Evolutionary conservation across 2,888 invertebrate species (phyloP).

Genomic region (Ceramica pisi): DNA sequence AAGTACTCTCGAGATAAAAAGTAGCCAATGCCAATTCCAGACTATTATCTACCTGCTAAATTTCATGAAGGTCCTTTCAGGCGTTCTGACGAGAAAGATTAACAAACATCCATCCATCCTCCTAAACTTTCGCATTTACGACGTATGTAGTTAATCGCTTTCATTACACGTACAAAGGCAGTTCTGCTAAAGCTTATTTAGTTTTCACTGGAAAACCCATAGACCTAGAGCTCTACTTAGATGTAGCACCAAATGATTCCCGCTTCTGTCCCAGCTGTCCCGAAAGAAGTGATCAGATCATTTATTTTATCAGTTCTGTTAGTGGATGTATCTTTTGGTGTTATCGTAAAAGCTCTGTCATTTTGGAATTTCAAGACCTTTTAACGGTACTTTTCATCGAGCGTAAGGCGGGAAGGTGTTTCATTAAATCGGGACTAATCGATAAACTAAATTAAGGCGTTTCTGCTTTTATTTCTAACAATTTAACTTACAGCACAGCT

Average conservation of each 20-base stretch:
- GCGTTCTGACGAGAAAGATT: too few species aligned
- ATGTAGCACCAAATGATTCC: not conserved
- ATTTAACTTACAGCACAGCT: not conserved
- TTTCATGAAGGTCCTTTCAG: too few species aligned
- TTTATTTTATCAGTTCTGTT: constrained; percentile 7
- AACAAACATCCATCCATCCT: too few species aligned
- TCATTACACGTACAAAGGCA: too few species aligned
- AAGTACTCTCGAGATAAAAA: too few species aligned
- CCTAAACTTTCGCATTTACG: too few species aligned
- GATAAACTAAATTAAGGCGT: not conserved
- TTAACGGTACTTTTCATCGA: constrained; percentile 10
- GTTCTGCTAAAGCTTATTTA: not conserved
- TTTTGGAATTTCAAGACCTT: constrained; percentile 18
- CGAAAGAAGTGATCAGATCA: not conserved
- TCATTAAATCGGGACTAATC: constrained; percentile 8
- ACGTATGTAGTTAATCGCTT: too few species aligned
- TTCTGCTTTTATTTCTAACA: constrained; percentile 5
- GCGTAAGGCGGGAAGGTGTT: not conserved
- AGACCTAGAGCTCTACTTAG: not conserved
- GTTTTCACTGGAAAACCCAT: not conserved
- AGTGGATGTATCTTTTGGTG: constrained; percentile 10
- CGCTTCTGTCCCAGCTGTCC: too few species aligned
- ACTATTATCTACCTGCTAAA: too few species aligned
- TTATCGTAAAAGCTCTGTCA: not conserved
- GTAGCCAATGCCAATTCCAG: too few species aligned